phyloP scores from a whole-genome alignment of 2,113 vertebrate species.

The Damaliscus lunatus region DNA sequence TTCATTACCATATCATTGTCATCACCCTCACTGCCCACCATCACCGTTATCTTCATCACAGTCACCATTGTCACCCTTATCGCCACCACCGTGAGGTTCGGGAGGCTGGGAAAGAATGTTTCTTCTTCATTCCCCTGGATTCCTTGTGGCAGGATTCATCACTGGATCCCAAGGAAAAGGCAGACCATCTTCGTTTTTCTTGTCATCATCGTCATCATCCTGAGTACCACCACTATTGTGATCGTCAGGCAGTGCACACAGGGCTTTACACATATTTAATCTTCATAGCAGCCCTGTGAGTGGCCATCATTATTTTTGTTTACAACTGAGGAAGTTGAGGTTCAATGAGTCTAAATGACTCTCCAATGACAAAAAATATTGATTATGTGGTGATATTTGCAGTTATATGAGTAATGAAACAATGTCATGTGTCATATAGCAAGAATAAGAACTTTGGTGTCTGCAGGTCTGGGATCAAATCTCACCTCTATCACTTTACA shows the following conservation, averaged over 20 bases:
- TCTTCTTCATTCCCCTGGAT: too few species aligned
- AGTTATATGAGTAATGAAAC: neutral
- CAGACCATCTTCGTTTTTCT: fast-evolving
- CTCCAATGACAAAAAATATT: neutral
- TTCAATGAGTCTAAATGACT: neutral
- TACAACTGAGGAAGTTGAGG: neutral
- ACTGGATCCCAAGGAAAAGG: fast-evolving
- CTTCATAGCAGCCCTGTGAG: neutral
- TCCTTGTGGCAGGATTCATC: neutral
- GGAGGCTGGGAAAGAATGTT: neutral
- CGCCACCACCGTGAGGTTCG: fast-evolving
- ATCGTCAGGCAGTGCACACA: fast-evolving
- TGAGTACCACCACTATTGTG: fast-evolving
- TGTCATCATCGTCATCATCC: fast-evolving
- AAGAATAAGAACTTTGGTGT: neutral
- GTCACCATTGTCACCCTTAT: fast-evolving
- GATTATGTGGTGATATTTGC: neutral
- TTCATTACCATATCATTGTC: neutral
- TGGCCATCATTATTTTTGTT: neutral
- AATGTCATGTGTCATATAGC: fast-evolving
- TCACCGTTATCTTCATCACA: fast-evolving
- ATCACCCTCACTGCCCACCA: neutral
- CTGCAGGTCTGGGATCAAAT: neutral
- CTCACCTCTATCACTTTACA: fast-evolving
- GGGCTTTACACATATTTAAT: fast-evolving